Evolutionary conservation across 2,113 vertebrate species (phyloP).

Genomic region (Carollia perspicillata): DNA sequence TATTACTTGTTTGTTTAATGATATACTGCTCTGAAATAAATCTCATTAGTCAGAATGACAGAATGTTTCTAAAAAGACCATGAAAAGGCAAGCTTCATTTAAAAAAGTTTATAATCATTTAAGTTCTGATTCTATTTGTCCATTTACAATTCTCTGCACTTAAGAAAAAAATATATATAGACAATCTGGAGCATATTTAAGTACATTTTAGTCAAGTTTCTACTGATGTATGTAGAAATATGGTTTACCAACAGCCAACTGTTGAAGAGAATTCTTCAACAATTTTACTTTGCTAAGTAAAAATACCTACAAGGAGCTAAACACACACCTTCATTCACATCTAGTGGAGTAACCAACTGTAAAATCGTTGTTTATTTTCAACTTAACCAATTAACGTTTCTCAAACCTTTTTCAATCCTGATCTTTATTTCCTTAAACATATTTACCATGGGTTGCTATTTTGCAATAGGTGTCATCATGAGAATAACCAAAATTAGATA

Average conservation of each 20-base stretch:
- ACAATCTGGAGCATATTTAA: not conserved
- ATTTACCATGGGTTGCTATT: constrained; percentile 66
- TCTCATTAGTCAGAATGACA: not conserved
- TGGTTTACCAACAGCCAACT: not conserved
- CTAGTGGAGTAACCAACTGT: not conserved
- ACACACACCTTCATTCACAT: constrained; percentile 50
- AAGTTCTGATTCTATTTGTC: not conserved
- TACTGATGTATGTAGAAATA: constrained; percentile 28
- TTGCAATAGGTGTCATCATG: constrained; percentile 73
- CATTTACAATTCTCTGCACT: constrained; percentile 24
- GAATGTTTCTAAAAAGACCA: not conserved
- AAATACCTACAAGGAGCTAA: constrained; percentile 11
- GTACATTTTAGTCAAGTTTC: not conserved
- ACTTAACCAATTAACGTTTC: constrained; percentile 64
- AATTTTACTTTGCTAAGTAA: not conserved
- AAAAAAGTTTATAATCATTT: not conserved
- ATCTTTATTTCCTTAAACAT: constrained; percentile 71
- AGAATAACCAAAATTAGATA: constrained; percentile 72
- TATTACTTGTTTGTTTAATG: constrained; percentile 28
- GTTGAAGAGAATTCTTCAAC: not conserved
- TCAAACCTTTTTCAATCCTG: constrained; percentile 77
- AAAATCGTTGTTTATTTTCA: constrained; percentile 57
- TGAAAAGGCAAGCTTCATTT: not conserved
- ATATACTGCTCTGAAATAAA: constrained; percentile 58
- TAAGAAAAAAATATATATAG: not conserved